Conservation (phyloP, 2,113 vertebrate species). For the Prinia subflava region DNA sequence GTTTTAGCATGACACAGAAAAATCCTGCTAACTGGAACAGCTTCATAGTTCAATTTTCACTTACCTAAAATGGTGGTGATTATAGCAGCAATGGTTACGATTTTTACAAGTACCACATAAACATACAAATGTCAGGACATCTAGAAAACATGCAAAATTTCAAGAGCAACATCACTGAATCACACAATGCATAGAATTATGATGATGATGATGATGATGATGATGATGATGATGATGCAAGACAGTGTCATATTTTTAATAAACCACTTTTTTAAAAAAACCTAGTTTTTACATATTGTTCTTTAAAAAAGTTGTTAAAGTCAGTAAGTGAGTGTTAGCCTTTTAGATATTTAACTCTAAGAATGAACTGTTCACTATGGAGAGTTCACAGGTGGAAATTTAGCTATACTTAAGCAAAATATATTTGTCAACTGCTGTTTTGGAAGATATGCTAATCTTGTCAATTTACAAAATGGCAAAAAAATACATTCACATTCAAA, state of each 20-base stretch:
- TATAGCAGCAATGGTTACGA: slow-evolving; percentile 68
- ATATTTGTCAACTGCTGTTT: neutral
- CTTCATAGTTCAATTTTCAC: slow-evolving; percentile 29
- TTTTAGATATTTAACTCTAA: slow-evolving; percentile 23
- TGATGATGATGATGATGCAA: slow-evolving; percentile 63
- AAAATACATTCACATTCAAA: slow-evolving; percentile 40
- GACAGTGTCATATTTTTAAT: slow-evolving; percentile 8
- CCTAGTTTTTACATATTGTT: slow-evolving; percentile 41
- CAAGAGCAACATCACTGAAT: slow-evolving; percentile 55
- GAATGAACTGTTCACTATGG: neutral
- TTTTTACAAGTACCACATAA: slow-evolving; percentile 58
- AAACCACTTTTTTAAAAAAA: neutral
- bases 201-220: slow-evolving; percentile 59
- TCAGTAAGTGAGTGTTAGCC: slow-evolving; percentile 20
- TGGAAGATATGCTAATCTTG: slow-evolving; percentile 9
- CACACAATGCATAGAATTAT: slow-evolving; percentile 71
- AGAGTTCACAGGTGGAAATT: slow-evolving; percentile 51
- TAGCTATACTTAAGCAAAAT: neutral
- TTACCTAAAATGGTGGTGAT: slow-evolving; percentile 21
- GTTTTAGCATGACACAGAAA: slow-evolving; percentile 28
- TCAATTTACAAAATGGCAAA: slow-evolving; percentile 50
- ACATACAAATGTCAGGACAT: slow-evolving; percentile 35
- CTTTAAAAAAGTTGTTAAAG: slow-evolving; percentile 31
- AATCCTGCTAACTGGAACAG: slow-evolving; percentile 47
- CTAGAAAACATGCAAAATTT: slow-evolving; percentile 69